These are phyloP conservation scores for Anoplolepis gracilipes DNA, from an alignment of 1,140 invertebrate species.

Conservation along the genomic window DNA sequence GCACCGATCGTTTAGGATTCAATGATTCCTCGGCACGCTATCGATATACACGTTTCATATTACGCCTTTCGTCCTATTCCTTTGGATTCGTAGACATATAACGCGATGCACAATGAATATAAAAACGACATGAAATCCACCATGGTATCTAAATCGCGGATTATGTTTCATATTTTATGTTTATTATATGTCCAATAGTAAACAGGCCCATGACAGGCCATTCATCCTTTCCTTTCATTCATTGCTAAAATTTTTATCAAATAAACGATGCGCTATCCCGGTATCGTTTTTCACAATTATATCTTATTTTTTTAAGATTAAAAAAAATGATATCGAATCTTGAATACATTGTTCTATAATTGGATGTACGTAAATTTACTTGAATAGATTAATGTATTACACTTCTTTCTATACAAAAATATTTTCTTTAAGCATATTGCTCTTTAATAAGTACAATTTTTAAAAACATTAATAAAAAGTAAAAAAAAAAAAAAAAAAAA, in stretches of 20 bases:
- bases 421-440: background rate
- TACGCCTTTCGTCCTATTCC: conserved; percentile 10
- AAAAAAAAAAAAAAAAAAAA: background rate
- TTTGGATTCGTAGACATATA: conserved; percentile 53
- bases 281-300: conserved; percentile 76
- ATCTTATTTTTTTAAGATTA: no score
- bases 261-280: conserved; percentile 60
- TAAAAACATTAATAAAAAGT: background rate
- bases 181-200: conserved; percentile 44
- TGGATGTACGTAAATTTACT: background rate
- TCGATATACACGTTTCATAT: conserved; percentile 46
- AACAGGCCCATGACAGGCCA: conserved; percentile 62
- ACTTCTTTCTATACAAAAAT: background rate
- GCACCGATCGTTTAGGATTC: conserved; percentile 45
- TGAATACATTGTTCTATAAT: background rate
- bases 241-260: conserved; percentile 10
- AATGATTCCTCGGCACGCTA: conserved; percentile 42
- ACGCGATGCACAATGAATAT: conserved; percentile 59
- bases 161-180: conserved; percentile 66
- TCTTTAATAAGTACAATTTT: conserved; percentile 17
- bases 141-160: conserved; percentile 67
- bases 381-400: background rate
- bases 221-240: conserved; percentile 72
- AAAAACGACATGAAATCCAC: conserved; percentile 62
- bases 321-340: conserved; percentile 73